Conservation (phyloP, 2,888 invertebrate species). For the Marronus borbonicus region DNA sequence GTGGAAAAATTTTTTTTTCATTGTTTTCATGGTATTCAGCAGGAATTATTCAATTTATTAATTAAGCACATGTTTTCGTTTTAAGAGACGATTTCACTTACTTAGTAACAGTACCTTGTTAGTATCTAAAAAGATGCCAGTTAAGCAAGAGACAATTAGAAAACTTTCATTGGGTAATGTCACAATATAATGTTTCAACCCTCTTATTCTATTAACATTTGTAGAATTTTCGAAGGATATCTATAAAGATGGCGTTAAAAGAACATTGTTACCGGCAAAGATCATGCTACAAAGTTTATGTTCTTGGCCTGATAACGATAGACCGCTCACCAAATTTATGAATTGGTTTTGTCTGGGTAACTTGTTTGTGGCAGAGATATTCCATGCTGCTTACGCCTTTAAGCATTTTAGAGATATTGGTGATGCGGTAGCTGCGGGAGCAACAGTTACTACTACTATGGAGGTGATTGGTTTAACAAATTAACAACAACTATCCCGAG, state of each 20-base stretch:
- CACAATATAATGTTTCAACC: too few relatives aligned
- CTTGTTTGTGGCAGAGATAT: constrained; percentile 42
- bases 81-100: too few relatives aligned
- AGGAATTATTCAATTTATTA: neutral
- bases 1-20: too few relatives aligned
- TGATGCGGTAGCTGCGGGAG: constrained; percentile 31
- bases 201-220: constrained; percentile 1
- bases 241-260: constrained; percentile 41
- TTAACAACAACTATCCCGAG: too few relatives aligned
- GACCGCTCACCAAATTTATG: neutral
- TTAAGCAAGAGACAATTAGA: neutral
- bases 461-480: constrained; percentile 24
- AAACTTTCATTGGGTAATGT: constrained; percentile 26
- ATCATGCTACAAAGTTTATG: constrained; percentile 43
- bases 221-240: constrained; percentile 46
- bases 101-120: neutral
- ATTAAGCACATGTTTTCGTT: neutral
- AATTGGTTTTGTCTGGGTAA: constrained; percentile 46
- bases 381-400: constrained; percentile 46
- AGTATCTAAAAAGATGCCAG: neutral
- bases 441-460: constrained; percentile 46
- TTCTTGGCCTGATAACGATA: constrained; percentile 48
- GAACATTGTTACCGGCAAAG: constrained; percentile 39
- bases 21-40: too few relatives aligned
- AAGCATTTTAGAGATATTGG: constrained; percentile 34